Base-by-base conservation (phyloP, 1,140 invertebrate genomes). In the Cataglyphis hispanica region DNA sequence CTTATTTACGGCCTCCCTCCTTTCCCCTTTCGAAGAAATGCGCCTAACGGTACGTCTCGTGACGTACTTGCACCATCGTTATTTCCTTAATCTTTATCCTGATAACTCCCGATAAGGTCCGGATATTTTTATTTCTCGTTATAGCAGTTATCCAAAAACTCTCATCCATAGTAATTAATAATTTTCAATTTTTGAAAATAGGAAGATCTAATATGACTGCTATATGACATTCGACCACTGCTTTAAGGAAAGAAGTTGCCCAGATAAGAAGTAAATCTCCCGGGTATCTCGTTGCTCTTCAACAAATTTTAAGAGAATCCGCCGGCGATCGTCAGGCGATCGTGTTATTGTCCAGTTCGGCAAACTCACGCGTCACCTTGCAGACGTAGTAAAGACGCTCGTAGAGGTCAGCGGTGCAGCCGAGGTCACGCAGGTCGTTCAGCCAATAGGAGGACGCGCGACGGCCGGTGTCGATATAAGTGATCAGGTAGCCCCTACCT, bases 401-500 rank as follows among this genome's bases (percentile, higher is more conserved):
- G 11, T 95, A 94, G 13, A 97, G 92, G 75, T 96, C 95, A 7
- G 95, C 92, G 0, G 95, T 95, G 87, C 96, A 97, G 46, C 97
- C 97, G 87, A 93, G 93, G 75, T 96, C 95, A 56, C 96, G 94
- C 63, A 97, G 92, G 43, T 96, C 94, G 27, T 94, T 93, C n/a
- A 97, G 92, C 89, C 95, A 95, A 91, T 95, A 97, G 2, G 96
- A 96, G 40, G 94, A 94, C n/a, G 96, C 95, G 50, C 95, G 95
- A 64, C 96, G 93, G 19, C 96, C 95, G 56, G 96, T 96, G 90
- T 97, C 96, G 86, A 98, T 97, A 89, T 97, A 97, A 7, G 97
- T 97, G 1, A 97, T 96, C 22, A 94, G 83, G 66, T 94, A 94
- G 13, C 91, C 93, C 96, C 96, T 89, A 93, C 88, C 84, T 22